Percentiles rank a stretch among this genome's conserved stretches.
Evolutionary conservation across 2,797 vertebrate species (phyloP).

Genomic region (Oryzias sinensis): DNA sequence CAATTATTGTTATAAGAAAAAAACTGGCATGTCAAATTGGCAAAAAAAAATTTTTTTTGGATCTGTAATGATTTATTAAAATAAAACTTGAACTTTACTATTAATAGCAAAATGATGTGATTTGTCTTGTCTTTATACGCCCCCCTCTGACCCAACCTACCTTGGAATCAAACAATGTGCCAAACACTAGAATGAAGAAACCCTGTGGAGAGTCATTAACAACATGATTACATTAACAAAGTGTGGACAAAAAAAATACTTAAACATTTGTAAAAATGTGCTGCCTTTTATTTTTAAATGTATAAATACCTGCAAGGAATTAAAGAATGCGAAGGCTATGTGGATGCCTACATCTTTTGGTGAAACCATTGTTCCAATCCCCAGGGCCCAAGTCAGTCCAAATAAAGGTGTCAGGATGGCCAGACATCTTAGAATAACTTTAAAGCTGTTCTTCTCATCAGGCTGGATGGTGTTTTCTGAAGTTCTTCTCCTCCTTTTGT

Average conservation of each 20-base stretch:
- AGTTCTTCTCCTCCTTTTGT: constrained; percentile 84
- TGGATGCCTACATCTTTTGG: constrained; percentile 54
- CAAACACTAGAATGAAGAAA: constrained; percentile 77
- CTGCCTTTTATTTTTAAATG: background rate
- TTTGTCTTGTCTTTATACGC: background rate
- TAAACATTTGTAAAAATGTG: no score
- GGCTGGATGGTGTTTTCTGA: constrained; percentile 73
- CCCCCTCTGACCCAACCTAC: constrained; percentile 42
- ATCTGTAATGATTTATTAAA: background rate
- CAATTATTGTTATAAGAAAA: no score
- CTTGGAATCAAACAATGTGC: constrained; percentile 72
- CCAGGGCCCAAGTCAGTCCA: constrained; percentile 91
- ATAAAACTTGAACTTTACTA: background rate
- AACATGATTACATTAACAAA: background rate
- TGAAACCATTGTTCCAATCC: constrained; percentile 76
- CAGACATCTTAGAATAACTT: constrained; percentile 85
- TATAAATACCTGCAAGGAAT: constrained; percentile 75
- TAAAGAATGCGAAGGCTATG: constrained; percentile 74
- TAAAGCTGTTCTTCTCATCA: constrained; percentile 80
- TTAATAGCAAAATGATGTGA: background rate
- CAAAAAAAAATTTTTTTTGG: no score
- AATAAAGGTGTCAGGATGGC: constrained; percentile 87
- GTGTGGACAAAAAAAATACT: background rate
- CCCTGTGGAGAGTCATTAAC: constrained; percentile 70
- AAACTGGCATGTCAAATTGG: no score